phyloP scores from a whole-genome alignment of 2,113 vertebrate species.

The Haplochromis burtoni region DNA sequence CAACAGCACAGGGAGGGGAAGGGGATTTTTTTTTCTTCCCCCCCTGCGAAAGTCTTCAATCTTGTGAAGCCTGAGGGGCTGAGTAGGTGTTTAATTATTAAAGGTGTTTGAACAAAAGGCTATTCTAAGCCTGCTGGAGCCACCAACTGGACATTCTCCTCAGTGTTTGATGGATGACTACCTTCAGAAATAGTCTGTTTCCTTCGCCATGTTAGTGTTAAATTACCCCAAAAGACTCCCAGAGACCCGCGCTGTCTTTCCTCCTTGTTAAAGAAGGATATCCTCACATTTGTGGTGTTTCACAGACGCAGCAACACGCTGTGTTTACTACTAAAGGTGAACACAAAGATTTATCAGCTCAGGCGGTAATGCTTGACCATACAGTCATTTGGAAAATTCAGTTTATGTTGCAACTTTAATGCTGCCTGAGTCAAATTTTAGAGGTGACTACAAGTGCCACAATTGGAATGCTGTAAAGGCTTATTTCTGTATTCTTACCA shows the following conservation, averaged over 20 bases:
- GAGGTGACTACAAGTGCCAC: not conserved
- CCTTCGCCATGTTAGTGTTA: constrained; percentile 30
- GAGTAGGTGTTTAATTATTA: constrained; percentile 74
- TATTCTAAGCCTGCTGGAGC: constrained; percentile 66
- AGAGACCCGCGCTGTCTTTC: not conserved
- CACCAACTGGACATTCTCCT: constrained; percentile 61
- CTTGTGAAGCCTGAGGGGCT: constrained; percentile 55
- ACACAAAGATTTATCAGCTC: not conserved
- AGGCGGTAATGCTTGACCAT: not conserved
- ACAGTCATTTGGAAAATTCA: not conserved
- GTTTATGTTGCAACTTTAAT: not conserved
- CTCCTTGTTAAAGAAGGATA: not conserved
- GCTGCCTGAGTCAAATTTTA: not conserved
- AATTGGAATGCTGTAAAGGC: not conserved
- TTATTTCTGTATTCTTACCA: not conserved
- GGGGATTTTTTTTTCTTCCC: not conserved
- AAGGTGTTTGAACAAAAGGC: constrained; percentile 74
- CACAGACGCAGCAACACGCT: not conserved
- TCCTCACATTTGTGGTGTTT: not conserved
- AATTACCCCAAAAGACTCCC: constrained; percentile 44
- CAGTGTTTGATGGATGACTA: constrained; percentile 56
- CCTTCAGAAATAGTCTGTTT: constrained; percentile 44
- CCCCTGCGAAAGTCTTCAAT: constrained; percentile 55
- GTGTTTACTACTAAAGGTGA: not conserved
- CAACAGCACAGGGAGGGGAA: constrained; percentile 11